A percentile compares a stretch with the other conserved stretches of the same genome.
Conservation (phyloP, 2,888 invertebrate species). For the Epinotia nisella region DNA sequence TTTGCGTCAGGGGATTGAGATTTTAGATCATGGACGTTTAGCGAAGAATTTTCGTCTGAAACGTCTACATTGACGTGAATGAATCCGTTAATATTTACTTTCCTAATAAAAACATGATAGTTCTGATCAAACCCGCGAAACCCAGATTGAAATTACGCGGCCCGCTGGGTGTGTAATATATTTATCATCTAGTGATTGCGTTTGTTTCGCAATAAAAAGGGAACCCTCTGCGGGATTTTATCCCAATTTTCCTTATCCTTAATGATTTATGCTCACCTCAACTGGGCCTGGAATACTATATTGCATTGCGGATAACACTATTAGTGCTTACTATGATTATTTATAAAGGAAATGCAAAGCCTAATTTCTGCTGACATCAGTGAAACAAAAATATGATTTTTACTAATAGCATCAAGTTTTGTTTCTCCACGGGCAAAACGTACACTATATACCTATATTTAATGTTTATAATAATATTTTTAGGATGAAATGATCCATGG, state of each 20-base stretch:
- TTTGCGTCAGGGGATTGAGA: background rate
- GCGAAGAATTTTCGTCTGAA: background rate
- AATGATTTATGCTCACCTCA: constrained; percentile 37
- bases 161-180: constrained; percentile 54
- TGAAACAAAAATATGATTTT: too few relatives aligned
- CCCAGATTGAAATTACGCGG: constrained; percentile 53
- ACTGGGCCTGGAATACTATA: constrained; percentile 19
- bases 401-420: too few relatives aligned
- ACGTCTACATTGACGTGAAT: background rate
- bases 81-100: constrained; percentile 29
- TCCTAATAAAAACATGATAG: constrained; percentile 50
- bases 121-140: constrained; percentile 54
- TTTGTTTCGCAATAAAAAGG: constrained; percentile 43
- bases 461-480: too few relatives aligned
- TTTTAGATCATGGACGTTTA: too few relatives aligned
- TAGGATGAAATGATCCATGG: background rate
- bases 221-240: constrained; percentile 22
- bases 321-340: background rate
- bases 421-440: too few relatives aligned
- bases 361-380: too few relatives aligned
- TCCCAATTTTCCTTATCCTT: constrained; percentile 34
- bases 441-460: too few relatives aligned
- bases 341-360: background rate
- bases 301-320: background rate
- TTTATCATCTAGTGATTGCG: constrained; percentile 51